A percentile compares a stretch with the other conserved stretches of the same genome.
Conservation (phyloP, 2,797 vertebrate genomes). For the Melanotaenia pygmaea region DNA sequence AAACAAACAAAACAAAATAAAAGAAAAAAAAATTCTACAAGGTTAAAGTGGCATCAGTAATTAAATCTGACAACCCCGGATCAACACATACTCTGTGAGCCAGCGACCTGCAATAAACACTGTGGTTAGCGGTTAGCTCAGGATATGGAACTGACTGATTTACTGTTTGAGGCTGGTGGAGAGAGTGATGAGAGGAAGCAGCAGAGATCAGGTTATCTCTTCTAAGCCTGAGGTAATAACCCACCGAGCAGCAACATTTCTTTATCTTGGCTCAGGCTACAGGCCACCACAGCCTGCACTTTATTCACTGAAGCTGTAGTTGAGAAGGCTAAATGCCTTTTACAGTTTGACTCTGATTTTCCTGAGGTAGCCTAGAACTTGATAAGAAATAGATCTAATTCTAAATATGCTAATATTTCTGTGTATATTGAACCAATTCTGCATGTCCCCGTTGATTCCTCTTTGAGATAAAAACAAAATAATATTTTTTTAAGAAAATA, state of each 20-base stretch:
- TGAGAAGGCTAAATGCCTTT: slow-evolving; percentile 46
- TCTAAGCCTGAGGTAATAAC: slow-evolving; percentile 52
- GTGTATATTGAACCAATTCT: slow-evolving; percentile 23
- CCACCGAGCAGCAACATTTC: slow-evolving; percentile 46
- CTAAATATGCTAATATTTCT: slow-evolving; percentile 41
- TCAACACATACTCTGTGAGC: not conserved
- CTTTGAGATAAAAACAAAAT: not conserved
- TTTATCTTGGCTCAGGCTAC: slow-evolving; percentile 50
- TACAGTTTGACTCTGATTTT: slow-evolving; percentile 35
- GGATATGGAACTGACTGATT: slow-evolving; percentile 24
- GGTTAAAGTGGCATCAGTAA: not conserved
- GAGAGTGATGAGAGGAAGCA: slow-evolving; percentile 29
- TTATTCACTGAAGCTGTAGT: slow-evolving; percentile 47
- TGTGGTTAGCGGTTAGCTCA: slow-evolving; percentile 27
- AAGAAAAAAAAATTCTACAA: not conserved
- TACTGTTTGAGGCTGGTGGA: slow-evolving; percentile 17
- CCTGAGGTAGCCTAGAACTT: slow-evolving; percentile 19
- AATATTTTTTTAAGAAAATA: not conserved
- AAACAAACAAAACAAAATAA: too few species aligned
- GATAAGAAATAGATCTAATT: slow-evolving; percentile 23
- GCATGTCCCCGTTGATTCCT: slow-evolving; percentile 28
- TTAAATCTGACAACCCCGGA: not conserved
- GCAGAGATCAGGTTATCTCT: slow-evolving; percentile 44
- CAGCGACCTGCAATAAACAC: not conserved
- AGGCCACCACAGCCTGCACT: slow-evolving; percentile 42